phyloP scores from a whole-genome alignment of 2,113 vertebrate genomes.

The Theristicus caerulescens region DNA sequence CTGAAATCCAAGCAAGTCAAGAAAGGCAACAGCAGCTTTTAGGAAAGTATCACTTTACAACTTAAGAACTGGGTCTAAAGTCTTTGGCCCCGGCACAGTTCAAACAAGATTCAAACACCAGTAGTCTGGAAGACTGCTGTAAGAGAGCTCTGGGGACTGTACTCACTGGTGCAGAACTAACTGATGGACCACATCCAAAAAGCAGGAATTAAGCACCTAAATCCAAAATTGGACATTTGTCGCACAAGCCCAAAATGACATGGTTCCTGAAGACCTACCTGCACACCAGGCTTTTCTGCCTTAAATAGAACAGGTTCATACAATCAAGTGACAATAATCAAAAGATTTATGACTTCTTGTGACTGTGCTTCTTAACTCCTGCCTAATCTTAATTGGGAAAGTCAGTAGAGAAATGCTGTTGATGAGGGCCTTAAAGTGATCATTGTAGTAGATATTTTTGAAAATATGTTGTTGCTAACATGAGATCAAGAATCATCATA shows the following conservation, averaged over 20 bases:
- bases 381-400: background rate
- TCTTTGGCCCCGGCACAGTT: background rate
- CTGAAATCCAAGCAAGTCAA: background rate
- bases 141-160: background rate
- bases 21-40: background rate
- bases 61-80: background rate
- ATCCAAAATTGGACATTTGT: background rate
- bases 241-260: rapidly evolving
- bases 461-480: background rate
- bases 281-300: background rate
- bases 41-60: background rate
- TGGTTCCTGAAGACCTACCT: background rate
- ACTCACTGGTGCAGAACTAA: background rate
- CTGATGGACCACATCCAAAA: background rate
- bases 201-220: background rate
- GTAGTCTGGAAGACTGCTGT: background rate
- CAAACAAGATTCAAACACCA: background rate
- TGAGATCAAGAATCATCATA: background rate
- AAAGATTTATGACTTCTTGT: background rate
- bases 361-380: background rate
- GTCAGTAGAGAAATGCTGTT: background rate
- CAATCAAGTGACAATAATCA: background rate
- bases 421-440: background rate
- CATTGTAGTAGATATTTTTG: background rate
- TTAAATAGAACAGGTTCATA: background rate